Percentiles rank a stretch among this genome's conserved stretches.
These are phyloP conservation scores for Teinopalpus imperialis DNA, from an alignment of 2,888 invertebrate genomes.

Conservation along the genomic window DNA sequence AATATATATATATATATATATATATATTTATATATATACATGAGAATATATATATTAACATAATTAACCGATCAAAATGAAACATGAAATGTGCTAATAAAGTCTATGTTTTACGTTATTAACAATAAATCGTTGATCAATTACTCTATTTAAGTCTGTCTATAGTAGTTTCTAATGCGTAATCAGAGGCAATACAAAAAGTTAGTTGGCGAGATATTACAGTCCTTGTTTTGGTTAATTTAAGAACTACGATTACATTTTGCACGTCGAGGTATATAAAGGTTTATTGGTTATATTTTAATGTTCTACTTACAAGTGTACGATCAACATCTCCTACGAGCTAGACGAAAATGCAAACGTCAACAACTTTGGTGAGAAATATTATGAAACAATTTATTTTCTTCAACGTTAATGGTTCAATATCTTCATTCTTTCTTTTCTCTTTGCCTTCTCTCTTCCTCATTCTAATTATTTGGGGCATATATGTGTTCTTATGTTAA, in stretches of 20 bases:
- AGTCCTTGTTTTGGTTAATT: background rate
- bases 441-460: too few relatives aligned
- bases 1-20: too few relatives aligned
- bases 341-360: slow-evolving; percentile 1
- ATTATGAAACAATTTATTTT: too few relatives aligned
- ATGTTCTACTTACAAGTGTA: background rate
- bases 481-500: too few relatives aligned
- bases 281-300: background rate
- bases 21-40: too few relatives aligned
- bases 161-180: slow-evolving; percentile 4
- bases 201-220: background rate
- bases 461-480: too few relatives aligned
- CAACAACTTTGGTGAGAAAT: slow-evolving; percentile 15
- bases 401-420: too few relatives aligned
- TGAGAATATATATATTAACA: too few relatives aligned
- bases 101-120: too few relatives aligned
- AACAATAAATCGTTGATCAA: background rate
- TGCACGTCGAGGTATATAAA: background rate
- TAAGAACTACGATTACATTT: background rate
- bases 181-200: background rate
- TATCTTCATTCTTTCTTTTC: too few relatives aligned
- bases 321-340: background rate
- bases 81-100: too few relatives aligned
- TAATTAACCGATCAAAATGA: too few relatives aligned
- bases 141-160: background rate